Conservation (phyloP, 2,797 vertebrate genomes). For the Acrossocheilus fasciatus region DNA sequence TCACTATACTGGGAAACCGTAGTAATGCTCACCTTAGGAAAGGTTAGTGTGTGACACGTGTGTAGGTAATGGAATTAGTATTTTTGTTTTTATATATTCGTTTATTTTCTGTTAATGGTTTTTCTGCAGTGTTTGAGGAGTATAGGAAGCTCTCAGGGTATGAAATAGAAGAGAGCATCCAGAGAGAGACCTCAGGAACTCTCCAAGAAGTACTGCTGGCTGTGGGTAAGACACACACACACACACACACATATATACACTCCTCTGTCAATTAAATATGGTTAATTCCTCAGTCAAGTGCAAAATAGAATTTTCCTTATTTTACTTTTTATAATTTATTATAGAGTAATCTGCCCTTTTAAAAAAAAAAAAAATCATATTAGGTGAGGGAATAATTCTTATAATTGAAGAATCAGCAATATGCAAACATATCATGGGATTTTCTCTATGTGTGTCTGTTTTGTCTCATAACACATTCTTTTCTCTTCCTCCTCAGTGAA, state of each 20-base stretch:
- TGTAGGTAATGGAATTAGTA: neutral
- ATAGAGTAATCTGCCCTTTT: neutral
- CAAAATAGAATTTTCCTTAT: neutral
- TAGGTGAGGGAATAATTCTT: neutral
- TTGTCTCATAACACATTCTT: neutral
- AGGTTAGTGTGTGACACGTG: conserved; percentile 73
- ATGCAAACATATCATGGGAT: neutral
- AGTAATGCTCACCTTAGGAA: conserved; percentile 87
- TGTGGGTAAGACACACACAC: conserved; percentile 80
- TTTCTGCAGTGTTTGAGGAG: conserved; percentile 87
- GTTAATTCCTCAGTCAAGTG: neutral
- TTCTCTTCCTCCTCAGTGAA: conserved; percentile 79
- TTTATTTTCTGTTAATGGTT: neutral
- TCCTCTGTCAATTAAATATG: neutral
- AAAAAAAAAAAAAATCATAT: neutral
- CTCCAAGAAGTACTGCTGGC: conserved; percentile 89
- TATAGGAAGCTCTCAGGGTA: conserved; percentile 94
- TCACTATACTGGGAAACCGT: conserved; percentile 93
- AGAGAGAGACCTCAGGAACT: conserved; percentile 89
- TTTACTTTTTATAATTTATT: neutral
- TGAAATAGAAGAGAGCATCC: conserved; percentile 94
- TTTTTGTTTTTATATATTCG: neutral
- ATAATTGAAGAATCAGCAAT: neutral
- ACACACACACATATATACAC: neutral
- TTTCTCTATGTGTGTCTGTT: neutral